phyloP scores from a whole-genome alignment of 2,888 invertebrate species.

The Deilephila porcellus region DNA sequence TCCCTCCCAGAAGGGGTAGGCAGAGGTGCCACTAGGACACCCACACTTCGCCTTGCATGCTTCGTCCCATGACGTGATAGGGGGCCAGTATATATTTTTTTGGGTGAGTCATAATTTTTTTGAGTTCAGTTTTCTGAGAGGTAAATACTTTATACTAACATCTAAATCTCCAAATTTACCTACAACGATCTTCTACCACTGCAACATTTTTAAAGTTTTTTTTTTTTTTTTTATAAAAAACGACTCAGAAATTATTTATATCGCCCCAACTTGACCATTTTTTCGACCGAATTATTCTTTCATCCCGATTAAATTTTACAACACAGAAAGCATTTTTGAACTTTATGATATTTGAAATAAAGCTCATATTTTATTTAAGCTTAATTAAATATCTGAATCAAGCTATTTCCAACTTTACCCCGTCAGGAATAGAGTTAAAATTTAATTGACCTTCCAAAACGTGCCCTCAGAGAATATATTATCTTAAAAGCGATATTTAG shows the following conservation, averaged over 20 bases:
- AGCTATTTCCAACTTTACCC: neutral
- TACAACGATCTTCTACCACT: neutral
- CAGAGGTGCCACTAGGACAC: too few species aligned
- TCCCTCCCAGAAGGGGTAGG: too few species aligned
- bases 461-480: neutral
- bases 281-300: neutral
- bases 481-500: neutral
- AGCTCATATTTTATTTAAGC: neutral
- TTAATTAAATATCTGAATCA: neutral
- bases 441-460: neutral
- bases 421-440: neutral
- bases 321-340: neutral
- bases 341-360: neutral
- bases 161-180: neutral
- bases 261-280: neutral
- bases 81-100: too few species aligned
- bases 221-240: too few species aligned
- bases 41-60: too few species aligned
- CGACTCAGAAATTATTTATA: neutral
- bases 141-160: too few species aligned
- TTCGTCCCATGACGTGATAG: too few species aligned
- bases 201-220: neutral
- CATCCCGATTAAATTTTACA: neutral
- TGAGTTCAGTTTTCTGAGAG: too few species aligned
- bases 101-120: too few species aligned